Conservation (phyloP, 1,140 invertebrate species). For the Geopemphigus sp. region DNA sequence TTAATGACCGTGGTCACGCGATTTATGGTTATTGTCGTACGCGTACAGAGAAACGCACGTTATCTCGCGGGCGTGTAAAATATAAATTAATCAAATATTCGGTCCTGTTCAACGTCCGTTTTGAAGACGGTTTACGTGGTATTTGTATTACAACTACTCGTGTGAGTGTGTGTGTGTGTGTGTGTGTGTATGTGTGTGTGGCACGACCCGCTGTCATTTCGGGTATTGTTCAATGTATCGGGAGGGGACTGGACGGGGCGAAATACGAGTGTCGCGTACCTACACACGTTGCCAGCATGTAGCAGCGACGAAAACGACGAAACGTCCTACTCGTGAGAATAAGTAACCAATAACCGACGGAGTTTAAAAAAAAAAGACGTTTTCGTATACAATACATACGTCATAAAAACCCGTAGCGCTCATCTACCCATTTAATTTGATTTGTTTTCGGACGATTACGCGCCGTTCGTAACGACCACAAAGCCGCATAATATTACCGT, state of each 20-base stretch:
- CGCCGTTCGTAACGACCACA: no score
- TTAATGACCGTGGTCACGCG: neutral
- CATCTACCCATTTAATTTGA: no score
- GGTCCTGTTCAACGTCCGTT: neutral
- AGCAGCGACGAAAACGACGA: neutral
- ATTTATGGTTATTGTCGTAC: conserved; percentile 31
- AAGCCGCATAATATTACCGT: no score
- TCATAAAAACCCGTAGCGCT: no score
- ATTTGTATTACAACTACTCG: no score
- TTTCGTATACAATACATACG: no score
- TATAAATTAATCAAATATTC: conserved; percentile 1
- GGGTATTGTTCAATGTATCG: conserved; percentile 6
- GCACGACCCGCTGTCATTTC: neutral
- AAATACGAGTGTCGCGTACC: neutral
- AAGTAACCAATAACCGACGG: neutral
- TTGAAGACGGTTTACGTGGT: no score
- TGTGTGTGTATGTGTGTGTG: neutral
- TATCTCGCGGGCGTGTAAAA: neutral
- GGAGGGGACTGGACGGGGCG: neutral
- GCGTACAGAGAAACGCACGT: no score
- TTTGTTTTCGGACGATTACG: no score
- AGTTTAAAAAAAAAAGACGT: no score
- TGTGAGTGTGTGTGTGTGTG: no score
- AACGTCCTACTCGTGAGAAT: neutral
- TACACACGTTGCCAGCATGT: neutral